Percentiles rank a stretch among this genome's conserved stretches.
These are phyloP conservation scores for Chromobotia macracanthus DNA, from an alignment of 2,797 vertebrate genomes.

Conservation along the genomic window DNA sequence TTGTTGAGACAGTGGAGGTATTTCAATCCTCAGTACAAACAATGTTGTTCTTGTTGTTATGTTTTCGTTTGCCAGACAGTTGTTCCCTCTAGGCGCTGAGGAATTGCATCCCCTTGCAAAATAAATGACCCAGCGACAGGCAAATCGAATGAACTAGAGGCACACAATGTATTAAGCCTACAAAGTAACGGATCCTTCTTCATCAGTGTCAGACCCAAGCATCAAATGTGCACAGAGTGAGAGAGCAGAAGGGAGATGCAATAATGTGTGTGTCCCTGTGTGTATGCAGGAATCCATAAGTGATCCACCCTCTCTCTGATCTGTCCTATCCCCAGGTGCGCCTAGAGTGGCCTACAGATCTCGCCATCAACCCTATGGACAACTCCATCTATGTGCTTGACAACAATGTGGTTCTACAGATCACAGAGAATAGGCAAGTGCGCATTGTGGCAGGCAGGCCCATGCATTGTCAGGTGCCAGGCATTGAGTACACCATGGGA, in stretches of 20 bases:
- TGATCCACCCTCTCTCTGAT: constrained; percentile 26
- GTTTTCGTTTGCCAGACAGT: constrained; percentile 46
- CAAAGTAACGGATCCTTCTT: constrained; percentile 61
- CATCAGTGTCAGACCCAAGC: constrained; percentile 60
- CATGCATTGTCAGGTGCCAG: constrained; percentile 97
- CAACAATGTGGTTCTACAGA: constrained; percentile 97
- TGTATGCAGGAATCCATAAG: constrained; percentile 16
- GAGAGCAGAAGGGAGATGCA: constrained; percentile 39
- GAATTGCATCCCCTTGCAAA: constrained; percentile 55
- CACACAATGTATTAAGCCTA: constrained; percentile 59
- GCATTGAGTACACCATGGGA: constrained; percentile 89
- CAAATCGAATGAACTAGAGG: constrained; percentile 56
- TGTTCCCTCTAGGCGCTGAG: constrained; percentile 55
- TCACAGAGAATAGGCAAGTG: constrained; percentile 94
- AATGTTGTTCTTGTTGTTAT: constrained; percentile 30
- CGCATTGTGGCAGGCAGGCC: constrained; percentile 94
- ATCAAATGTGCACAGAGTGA: constrained; percentile 25
- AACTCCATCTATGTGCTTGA: constrained; percentile 98
- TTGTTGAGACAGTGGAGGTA: constrained; percentile 23
- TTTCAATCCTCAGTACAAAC: constrained; percentile 28
- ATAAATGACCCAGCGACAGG: constrained; percentile 60
- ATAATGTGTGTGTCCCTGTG: constrained; percentile 21
- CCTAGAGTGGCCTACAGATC: constrained; percentile 96
- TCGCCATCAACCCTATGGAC: constrained; percentile 98
- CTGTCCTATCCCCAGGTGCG: constrained; percentile 81